A percentile compares a stretch with the other conserved stretches of the same genome.
Evolutionary conservation across 2,113 vertebrate species (phyloP).

Genomic region (Takifugu bimaculatus): DNA sequence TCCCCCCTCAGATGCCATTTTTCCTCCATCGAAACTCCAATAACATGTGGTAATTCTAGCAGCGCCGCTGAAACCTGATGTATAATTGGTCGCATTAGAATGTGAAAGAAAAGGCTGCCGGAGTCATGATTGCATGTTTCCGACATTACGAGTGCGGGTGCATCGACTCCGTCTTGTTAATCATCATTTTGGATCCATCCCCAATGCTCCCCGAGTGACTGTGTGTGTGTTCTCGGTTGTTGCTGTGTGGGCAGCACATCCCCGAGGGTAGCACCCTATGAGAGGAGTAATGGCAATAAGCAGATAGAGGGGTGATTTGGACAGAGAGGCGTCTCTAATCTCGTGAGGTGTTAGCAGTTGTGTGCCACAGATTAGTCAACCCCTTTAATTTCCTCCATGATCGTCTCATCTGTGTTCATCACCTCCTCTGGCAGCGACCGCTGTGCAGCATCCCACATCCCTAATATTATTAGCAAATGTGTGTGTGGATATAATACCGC

Average conservation of each 20-base stretch:
- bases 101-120: conserved; percentile 36
- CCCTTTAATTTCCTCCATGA: conserved; percentile 48
- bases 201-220: conserved; percentile 22
- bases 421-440: conserved; percentile 22
- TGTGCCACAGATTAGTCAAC: conserved; percentile 45
- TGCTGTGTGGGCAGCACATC: conserved; percentile 51
- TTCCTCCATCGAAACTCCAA: conserved; percentile 18
- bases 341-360: conserved; percentile 48
- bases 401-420: conserved; percentile 38
- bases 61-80: conserved; percentile 3
- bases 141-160: conserved; percentile 16
- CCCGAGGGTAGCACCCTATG: conserved; percentile 55
- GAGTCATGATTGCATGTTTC: conserved; percentile 34
- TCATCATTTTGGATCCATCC: conserved; percentile 47
- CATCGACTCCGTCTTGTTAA: conserved; percentile 37
- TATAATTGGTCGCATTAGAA: conserved; percentile 31
- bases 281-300: conserved; percentile 54
- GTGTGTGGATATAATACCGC: no score
- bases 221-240: conserved; percentile 22
- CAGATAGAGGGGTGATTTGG: conserved; percentile 58
- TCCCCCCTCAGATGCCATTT: conserved; percentile 7
- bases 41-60: conserved; percentile 16
- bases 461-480: conserved; percentile 21
- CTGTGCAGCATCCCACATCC: conserved; percentile 26
- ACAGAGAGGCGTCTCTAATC: conserved; percentile 58